Percentiles rank a stretch among this genome's conserved stretches.
Conservation (phyloP, 2,797 vertebrate species). For the Chelmon rostratus region DNA sequence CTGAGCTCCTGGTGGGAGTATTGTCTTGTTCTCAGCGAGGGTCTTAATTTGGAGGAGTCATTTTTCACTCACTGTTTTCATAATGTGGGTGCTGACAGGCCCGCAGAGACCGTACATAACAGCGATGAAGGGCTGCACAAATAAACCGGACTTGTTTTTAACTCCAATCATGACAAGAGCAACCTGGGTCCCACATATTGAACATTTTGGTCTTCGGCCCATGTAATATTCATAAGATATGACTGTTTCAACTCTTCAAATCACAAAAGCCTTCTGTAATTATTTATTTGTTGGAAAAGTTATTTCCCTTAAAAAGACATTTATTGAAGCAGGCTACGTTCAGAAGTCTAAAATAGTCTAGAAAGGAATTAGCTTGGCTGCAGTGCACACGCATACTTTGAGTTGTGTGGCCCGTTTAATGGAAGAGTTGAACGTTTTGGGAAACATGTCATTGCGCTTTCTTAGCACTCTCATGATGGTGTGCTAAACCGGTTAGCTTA, state of each 20-base stretch:
- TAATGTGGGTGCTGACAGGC: conserved; percentile 44
- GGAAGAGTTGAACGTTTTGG: neutral
- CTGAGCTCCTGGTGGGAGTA: conserved; percentile 21
- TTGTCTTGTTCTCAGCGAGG: conserved; percentile 31
- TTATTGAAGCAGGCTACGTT: neutral
- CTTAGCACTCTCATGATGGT: neutral
- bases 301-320: neutral
- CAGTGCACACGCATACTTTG: neutral
- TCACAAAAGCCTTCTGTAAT: conserved; percentile 2
- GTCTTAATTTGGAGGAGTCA: conserved; percentile 27
- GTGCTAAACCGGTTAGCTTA: neutral
- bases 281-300: neutral
- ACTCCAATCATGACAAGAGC: conserved; percentile 4
- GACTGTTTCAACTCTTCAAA: conserved; percentile 11
- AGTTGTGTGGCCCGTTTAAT: neutral
- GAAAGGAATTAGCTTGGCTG: neutral
- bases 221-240: neutral
- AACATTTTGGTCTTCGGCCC: neutral
- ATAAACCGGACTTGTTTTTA: conserved; percentile 53
- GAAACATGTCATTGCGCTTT: neutral
- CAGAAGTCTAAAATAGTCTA: neutral
- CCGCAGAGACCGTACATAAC: conserved; percentile 24
- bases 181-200: neutral
- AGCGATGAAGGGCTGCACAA: conserved; percentile 43
- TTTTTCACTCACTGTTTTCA: conserved; percentile 56